Evolutionary conservation across 1,140 invertebrate species (phyloP).

Genomic region (Euwallacea similis): DNA sequence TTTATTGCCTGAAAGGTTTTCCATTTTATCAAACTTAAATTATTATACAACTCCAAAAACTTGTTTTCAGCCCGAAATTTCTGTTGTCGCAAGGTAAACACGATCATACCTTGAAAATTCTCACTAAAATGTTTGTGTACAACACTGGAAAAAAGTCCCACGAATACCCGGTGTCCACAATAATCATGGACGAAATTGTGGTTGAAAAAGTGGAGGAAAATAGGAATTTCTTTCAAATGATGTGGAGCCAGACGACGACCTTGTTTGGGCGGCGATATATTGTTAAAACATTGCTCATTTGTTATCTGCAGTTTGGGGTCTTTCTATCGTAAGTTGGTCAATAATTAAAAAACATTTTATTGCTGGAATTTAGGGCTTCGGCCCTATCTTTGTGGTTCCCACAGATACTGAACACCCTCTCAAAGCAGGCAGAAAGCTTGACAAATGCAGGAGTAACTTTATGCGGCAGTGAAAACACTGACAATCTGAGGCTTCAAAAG

Average conservation of each 20-base stretch:
- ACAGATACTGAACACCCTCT: constrained; percentile 58
- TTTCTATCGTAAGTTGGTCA: constrained; percentile 54
- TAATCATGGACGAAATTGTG: constrained; percentile 40
- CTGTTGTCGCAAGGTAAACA: constrained; percentile 64
- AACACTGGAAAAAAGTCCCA: constrained; percentile 65
- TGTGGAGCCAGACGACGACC: constrained; percentile 57
- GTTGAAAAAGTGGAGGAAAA: constrained; percentile 29
- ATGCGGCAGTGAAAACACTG: constrained; percentile 31
- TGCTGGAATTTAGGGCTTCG: constrained; percentile 53
- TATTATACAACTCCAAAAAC: background rate
- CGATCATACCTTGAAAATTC: constrained; percentile 62
- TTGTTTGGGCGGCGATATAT: constrained; percentile 57
- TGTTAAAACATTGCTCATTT: constrained; percentile 61
- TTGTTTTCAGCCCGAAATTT: constrained; percentile 66
- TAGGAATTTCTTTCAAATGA: constrained; percentile 38
- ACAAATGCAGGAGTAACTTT: constrained; percentile 38
- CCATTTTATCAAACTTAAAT: background rate
- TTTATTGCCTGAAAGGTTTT: constrained; percentile 64
- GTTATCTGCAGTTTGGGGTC: constrained; percentile 59
- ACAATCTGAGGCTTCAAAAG: background rate
- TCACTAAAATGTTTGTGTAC: constrained; percentile 52
- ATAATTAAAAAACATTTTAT: constrained; percentile 12
- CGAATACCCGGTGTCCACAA: constrained; percentile 63
- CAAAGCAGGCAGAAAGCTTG: constrained; percentile 35
- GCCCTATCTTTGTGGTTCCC: constrained; percentile 61